Conservation (phyloP, 2,113 vertebrate species). For the Meles meles region DNA sequence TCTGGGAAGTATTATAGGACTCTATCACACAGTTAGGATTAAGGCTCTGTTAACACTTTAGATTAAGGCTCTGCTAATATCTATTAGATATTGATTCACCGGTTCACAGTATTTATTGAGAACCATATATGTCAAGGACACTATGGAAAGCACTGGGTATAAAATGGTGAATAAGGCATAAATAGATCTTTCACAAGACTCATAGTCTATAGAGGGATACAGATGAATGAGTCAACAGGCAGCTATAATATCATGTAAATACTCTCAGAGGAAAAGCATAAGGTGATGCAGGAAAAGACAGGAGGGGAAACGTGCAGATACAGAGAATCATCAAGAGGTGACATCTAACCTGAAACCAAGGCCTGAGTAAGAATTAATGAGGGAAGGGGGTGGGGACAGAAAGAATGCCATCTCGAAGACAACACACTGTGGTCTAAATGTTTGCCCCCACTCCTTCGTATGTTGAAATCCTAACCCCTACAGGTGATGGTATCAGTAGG, state of each 20-base stretch:
- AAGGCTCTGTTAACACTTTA: neutral
- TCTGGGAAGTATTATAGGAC: neutral
- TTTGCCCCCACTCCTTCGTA: neutral
- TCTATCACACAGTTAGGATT: neutral
- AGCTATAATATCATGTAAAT: neutral
- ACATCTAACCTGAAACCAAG: neutral
- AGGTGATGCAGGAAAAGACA: neutral
- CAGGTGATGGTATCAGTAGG: neutral
- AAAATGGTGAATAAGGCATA: neutral
- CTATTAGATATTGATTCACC: neutral
- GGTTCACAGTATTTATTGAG: constrained; percentile 6
- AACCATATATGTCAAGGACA: neutral
- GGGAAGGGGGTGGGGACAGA: neutral
- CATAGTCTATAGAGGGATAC: neutral
- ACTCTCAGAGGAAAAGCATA: neutral
- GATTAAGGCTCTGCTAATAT: neutral
- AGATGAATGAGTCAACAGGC: neutral
- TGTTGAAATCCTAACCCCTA: neutral
- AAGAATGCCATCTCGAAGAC: neutral
- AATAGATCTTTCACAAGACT: neutral
- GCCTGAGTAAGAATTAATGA: neutral
- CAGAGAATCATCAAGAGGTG: neutral
- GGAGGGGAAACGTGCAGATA: neutral
- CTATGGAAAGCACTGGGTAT: neutral
- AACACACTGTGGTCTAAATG: neutral